Percentiles rank a stretch among this genome's conserved stretches.
These are phyloP conservation scores for Paragorgia papillata DNA, from an alignment of 92 coral and sea anemone species.

Conservation along the genomic window DNA sequence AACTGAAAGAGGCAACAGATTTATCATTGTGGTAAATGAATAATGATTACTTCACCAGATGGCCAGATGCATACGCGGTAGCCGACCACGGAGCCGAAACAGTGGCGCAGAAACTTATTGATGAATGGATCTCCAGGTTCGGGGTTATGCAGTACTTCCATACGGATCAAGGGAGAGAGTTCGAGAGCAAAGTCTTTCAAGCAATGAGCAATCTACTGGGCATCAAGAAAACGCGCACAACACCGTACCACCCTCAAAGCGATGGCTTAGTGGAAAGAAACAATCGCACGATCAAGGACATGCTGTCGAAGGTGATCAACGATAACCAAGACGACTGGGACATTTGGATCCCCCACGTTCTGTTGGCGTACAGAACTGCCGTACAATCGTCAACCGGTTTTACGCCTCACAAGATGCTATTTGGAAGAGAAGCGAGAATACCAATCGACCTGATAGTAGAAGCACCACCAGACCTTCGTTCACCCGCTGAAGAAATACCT, in stretches of 20 bases:
- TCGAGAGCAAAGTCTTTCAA: slow-evolving; percentile 21
- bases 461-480: background rate
- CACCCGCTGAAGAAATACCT: too few species aligned
- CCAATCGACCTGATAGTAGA: slow-evolving; percentile 10
- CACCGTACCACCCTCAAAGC: slow-evolving; percentile 19
- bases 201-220: background rate
- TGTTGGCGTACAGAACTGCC: slow-evolving; percentile 25
- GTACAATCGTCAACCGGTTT: slow-evolving; percentile 16
- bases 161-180: slow-evolving; percentile 20
- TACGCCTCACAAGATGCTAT: slow-evolving; percentile 19
- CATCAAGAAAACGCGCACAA: background rate
- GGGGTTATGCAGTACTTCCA: slow-evolving; percentile 14
- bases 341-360: slow-evolving; percentile 16
- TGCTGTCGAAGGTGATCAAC: slow-evolving; percentile 32
- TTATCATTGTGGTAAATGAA: background rate
- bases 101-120: slow-evolving; percentile 31
- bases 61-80: slow-evolving; percentile 15
- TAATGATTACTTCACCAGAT: slow-evolving; percentile 6
- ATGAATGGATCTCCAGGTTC: slow-evolving; percentile 38
- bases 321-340: slow-evolving; percentile 34
- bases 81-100: slow-evolving; percentile 31
- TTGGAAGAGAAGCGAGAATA: slow-evolving; percentile 12
- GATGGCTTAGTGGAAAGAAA: slow-evolving; percentile 20
- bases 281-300: slow-evolving; percentile 29
- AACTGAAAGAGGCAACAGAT: background rate